These are phyloP conservation scores for Heterodera carotae DNA, from an alignment of 1,140 invertebrate species.

Conservation along the genomic window DNA sequence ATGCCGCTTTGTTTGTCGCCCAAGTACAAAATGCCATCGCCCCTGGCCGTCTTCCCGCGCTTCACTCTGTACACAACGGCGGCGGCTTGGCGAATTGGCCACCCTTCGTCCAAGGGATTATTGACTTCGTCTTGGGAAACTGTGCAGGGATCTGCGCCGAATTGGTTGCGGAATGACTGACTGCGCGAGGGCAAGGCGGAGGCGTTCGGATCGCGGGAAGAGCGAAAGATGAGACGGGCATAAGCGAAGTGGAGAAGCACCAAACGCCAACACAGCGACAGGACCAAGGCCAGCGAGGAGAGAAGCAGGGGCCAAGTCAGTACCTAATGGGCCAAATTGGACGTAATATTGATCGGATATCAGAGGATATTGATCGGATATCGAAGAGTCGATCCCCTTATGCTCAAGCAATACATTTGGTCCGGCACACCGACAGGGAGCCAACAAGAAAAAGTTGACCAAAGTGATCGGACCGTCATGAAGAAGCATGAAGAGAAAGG, in stretches of 20 bases:
- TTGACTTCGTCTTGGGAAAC: background rate
- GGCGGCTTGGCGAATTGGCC: constrained; percentile 55
- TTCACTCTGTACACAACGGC: constrained; percentile 44
- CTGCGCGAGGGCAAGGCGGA: constrained; percentile 38
- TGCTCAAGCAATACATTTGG: constrained; percentile 50
- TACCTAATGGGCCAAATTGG: constrained; percentile 35
- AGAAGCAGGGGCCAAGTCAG: constrained; percentile 54
- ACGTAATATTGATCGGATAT: background rate
- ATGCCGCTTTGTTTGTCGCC: background rate
- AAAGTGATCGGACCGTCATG: constrained; percentile 57
- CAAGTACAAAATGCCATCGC: constrained; percentile 26
- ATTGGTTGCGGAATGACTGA: constrained; percentile 46
- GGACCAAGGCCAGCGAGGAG: constrained; percentile 48
- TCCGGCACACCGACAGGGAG: constrained; percentile 57
- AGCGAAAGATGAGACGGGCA: constrained; percentile 41
- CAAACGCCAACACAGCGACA: constrained; percentile 57
- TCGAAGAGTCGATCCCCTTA: no score
- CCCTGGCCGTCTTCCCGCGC: constrained; percentile 26
- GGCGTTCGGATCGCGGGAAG: background rate
- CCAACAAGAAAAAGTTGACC: constrained; percentile 60
- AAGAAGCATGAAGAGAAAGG: constrained; percentile 58
- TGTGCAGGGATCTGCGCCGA: constrained; percentile 21
- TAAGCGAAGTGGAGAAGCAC: constrained; percentile 62
- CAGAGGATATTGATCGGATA: no score
- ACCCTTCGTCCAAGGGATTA: constrained; percentile 54